Evolutionary conservation across 2,113 vertebrate genomes (phyloP).

Genomic region (Myotis yumanensis): DNA sequence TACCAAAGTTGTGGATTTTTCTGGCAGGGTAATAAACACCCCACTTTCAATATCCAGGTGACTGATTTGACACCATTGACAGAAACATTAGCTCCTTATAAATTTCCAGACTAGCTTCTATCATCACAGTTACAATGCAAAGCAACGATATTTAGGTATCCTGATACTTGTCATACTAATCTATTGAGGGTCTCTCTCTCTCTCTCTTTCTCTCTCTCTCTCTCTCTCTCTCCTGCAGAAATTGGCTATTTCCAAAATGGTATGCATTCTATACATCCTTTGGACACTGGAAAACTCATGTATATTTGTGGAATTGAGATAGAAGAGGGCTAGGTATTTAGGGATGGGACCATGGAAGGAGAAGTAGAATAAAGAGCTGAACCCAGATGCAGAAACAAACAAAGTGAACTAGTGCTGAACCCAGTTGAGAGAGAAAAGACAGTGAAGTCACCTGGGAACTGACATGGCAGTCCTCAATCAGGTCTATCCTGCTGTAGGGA

Average conservation of each 20-base stretch:
- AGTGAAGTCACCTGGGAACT: too few species aligned
- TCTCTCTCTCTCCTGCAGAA: background rate
- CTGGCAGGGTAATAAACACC: background rate
- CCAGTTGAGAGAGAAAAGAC: too few species aligned
- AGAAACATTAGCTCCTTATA: background rate
- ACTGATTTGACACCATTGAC: background rate
- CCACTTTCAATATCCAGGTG: background rate
- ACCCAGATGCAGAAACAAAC: too few species aligned
- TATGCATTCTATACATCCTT: background rate
- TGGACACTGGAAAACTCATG: background rate
- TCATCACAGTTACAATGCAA: background rate
- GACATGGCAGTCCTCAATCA: too few species aligned
- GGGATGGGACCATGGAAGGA: too few species aligned
- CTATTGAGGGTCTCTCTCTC: background rate
- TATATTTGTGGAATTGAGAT: background rate
- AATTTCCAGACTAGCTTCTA: background rate
- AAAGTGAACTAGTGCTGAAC: too few species aligned
- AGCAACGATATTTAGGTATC: background rate
- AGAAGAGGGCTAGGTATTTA: too few species aligned
- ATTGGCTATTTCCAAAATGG: background rate
- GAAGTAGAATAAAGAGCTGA: too few species aligned
- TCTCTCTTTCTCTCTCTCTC: rapidly evolving
- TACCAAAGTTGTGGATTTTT: background rate
- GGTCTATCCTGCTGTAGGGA: too few species aligned
- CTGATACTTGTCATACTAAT: background rate